Base-by-base conservation (phyloP, 2,113 vertebrate genomes). In the Mohoua ochrocephala region DNA sequence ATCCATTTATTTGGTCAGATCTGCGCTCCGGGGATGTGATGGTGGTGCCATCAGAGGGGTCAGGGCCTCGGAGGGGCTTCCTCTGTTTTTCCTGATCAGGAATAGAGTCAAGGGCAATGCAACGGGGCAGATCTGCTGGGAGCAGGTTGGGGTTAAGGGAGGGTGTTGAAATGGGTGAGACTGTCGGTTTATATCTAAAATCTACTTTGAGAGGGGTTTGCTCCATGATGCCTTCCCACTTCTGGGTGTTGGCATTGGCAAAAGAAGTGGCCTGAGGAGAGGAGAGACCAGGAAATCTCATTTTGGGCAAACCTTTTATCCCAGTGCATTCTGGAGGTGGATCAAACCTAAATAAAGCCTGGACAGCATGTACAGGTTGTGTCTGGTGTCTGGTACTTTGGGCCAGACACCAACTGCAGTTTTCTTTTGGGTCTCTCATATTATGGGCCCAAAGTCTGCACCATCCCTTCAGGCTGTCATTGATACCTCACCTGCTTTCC, bases 371-470 rank as follows among this genome's bases (percentile, higher is more conserved):
- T 19, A 15, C 50, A 10, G 19, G 21, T 20, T 80, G 49, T 39
- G 73, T 42, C 63, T 60, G 13, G 19, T 37, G n/a, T 26, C 42
- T 26, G 47, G 1, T 26, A 2, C 7, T 41, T 57, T 2, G 5
- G 33, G 53, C 16, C 67, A 47, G 68, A 18, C 31, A 7, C 28
- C 19, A 10, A 2, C 44, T 35, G 47, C n/a, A 13, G 3, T 24
- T 57, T 64, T 41, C 56, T 67, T 30, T 18, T 5, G 47, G 16
- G 22, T n/a, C 21, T 73, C 31, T 69, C 12, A 0, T 2, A 2
- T 27, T 27, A 1, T 1, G 11, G 8, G 4, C 16, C 0, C 13
- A 1, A 27, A 35, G 15, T 11, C 75, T 33, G 39, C 12, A 3
- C 33, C 3, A 11, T 9, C 52, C 8, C 37, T 16, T 33, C 44